Evolutionary conservation across 2,888 invertebrate genomes (phyloP).

Genomic region (Apamea epomidion): DNA sequence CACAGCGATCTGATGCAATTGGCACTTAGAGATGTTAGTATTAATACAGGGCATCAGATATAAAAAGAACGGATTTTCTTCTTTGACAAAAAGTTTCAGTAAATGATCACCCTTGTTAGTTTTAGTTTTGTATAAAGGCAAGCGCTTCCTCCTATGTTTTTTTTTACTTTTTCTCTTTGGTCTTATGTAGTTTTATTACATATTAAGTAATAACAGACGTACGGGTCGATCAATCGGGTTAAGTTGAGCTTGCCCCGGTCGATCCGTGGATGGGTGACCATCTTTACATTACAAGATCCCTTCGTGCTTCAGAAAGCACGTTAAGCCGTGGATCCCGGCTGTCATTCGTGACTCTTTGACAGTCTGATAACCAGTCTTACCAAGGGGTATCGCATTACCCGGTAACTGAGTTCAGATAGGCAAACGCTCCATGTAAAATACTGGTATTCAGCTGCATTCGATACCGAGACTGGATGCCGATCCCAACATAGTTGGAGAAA

Average conservation of each 20-base stretch:
- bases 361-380: neutral
- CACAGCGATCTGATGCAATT: neutral
- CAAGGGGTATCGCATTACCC: neutral
- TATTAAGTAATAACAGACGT: neutral
- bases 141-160: neutral
- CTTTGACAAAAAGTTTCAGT: neutral
- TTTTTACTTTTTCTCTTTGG: neutral
- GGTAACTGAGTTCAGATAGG: neutral
- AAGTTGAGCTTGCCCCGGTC: neutral
- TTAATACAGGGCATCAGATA: neutral
- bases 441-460: neutral
- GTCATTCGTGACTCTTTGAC: neutral
- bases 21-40: neutral
- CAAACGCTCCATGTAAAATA: neutral
- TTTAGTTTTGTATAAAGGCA: neutral
- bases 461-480: neutral
- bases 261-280: neutral
- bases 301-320: neutral
- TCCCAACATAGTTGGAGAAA: neutral
- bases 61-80: neutral
- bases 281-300: neutral
- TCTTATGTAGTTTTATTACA: neutral
- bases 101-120: neutral
- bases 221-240: neutral
- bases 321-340: neutral